phyloP scores from a whole-genome alignment of 2,797 vertebrate genomes.

The Sebastes flavidus region DNA sequence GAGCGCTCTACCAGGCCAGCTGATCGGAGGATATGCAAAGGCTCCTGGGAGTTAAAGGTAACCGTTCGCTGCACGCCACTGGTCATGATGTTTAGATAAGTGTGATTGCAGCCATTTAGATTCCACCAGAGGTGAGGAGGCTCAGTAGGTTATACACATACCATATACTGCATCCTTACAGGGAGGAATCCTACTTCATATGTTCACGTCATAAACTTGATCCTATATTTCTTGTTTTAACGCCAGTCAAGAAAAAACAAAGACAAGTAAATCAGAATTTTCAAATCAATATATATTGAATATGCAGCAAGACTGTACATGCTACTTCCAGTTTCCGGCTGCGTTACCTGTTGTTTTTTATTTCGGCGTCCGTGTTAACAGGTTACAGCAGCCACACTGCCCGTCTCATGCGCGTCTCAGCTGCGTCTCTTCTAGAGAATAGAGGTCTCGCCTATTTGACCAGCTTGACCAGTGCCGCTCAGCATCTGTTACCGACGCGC shows the following conservation, averaged over 20 bases:
- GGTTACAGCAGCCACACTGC: too few species aligned
- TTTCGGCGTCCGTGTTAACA: too few species aligned
- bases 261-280: background rate
- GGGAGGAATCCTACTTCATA: background rate
- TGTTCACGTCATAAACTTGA: background rate
- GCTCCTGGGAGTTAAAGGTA: slow-evolving; percentile 35
- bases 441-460: too few species aligned
- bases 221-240: background rate
- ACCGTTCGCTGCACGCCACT: slow-evolving; percentile 20
- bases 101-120: slow-evolving; percentile 43
- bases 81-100: slow-evolving; percentile 58
- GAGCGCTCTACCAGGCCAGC: slow-evolving; percentile 24
- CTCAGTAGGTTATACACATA: background rate
- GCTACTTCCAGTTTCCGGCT: background rate
- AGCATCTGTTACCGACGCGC: background rate
- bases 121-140: background rate
- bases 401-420: too few species aligned
- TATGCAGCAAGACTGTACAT: background rate
- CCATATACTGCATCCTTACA: background rate
- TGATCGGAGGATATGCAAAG: slow-evolving; percentile 23
- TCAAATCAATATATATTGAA: background rate
- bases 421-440: too few species aligned
- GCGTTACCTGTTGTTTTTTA: too few species aligned
- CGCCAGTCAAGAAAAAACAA: background rate
- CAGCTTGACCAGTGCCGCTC: background rate